A percentile compares a stretch with the other conserved stretches of the same genome.
These are phyloP conservation scores for Onychomys torridus DNA, from an alignment of 2,797 vertebrate genomes.

Conservation along the genomic window DNA sequence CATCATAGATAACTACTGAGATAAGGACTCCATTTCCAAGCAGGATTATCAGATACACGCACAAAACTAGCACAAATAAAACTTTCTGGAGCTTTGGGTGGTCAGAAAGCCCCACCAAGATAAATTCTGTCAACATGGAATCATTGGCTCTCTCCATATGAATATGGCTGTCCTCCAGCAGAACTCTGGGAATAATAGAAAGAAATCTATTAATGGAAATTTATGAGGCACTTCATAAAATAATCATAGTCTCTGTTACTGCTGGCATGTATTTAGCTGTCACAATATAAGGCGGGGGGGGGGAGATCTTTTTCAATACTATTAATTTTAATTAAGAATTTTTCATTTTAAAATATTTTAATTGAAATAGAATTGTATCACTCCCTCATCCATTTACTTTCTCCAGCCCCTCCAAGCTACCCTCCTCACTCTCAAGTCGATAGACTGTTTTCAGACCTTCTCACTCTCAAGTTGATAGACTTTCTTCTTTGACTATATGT, in stretches of 20 bases:
- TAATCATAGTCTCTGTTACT: neutral
- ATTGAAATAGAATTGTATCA: neutral
- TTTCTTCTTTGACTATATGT: no score
- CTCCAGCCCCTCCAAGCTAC: neutral
- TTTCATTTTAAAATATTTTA: neutral
- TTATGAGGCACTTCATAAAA: neutral
- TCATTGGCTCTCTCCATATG: conserved; percentile 64
- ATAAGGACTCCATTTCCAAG: conserved; percentile 80
- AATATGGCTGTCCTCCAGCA: neutral
- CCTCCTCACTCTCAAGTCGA: neutral
- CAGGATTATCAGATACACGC: conserved; percentile 77
- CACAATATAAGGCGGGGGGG: neutral
- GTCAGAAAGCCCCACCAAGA: conserved; percentile 73
- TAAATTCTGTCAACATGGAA: conserved; percentile 68
- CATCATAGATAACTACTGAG: conserved; percentile 64
- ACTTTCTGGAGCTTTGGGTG: conserved; percentile 68
- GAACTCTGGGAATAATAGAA: conserved; percentile 29
- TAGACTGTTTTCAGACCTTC: neutral
- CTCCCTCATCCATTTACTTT: neutral
- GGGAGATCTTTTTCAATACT: neutral
- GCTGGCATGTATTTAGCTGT: neutral
- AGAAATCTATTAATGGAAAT: neutral
- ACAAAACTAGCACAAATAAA: conserved; percentile 75
- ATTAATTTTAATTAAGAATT: neutral
- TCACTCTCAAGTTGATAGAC: no score